phyloP scores from a whole-genome alignment of 2,888 invertebrate species.

The Agrotis exclamationis region DNA sequence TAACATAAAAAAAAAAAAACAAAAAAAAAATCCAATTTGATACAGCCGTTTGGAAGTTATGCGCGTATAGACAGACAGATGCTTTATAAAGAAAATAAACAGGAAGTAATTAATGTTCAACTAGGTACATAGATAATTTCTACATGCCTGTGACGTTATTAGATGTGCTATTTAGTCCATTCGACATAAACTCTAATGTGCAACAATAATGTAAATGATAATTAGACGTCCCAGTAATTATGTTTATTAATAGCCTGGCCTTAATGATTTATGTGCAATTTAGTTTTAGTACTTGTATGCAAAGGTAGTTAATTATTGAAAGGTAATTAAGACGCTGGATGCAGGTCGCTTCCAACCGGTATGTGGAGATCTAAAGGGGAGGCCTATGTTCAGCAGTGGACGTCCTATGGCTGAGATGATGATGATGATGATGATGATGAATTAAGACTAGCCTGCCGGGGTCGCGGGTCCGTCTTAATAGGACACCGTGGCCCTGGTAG shows the following conservation, averaged over 20 bases:
- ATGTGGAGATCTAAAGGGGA: too few relatives aligned
- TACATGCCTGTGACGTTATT: conserved; percentile 40
- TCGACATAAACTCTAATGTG: conserved; percentile 31
- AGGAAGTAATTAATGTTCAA: conserved; percentile 6
- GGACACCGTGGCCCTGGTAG: too few relatives aligned
- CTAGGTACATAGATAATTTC: conserved; percentile 19
- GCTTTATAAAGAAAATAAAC: background rate
- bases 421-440: too few relatives aligned
- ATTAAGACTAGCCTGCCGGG: background rate
- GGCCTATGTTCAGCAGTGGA: too few relatives aligned
- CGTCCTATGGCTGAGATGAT: too few relatives aligned
- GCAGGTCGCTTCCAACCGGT: too few relatives aligned
- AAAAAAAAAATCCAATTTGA: too few relatives aligned
- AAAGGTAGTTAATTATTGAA: background rate
- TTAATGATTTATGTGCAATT: conserved; percentile 46
- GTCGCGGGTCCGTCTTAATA: too few relatives aligned
- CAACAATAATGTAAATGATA: conserved; percentile 49
- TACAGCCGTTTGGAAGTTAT: too few relatives aligned
- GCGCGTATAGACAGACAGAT: too few relatives aligned
- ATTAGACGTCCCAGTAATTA: conserved; percentile 46
- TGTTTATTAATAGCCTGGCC: conserved; percentile 46
- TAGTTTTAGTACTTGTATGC: conserved; percentile 5
- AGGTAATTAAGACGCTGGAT: conserved; percentile 5
- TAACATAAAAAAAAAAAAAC: too few relatives aligned
- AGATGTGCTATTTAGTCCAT: conserved; percentile 42